Evolutionary conservation across 2,113 vertebrate genomes (phyloP), one percentile per base, ranked within the genome.

Genomic region (Neomonachus schauinslandi): DNA sequence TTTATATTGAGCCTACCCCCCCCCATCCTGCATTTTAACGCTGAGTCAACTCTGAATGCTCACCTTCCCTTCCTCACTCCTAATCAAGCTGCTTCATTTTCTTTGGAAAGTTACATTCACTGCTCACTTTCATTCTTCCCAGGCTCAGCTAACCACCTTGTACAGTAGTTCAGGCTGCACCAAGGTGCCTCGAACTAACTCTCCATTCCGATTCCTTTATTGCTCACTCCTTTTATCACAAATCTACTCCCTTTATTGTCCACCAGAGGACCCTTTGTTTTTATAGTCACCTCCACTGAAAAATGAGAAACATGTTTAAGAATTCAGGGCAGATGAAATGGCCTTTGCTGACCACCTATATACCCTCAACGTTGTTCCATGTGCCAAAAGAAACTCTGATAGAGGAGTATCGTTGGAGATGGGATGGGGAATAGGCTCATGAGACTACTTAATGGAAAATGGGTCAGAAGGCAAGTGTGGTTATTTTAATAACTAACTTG

Each of bases 371-470:
- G 3, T 39, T 83, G 87, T 59, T n/a, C 67, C 51, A 14, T 28
- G 31, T 42, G 55, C 39, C 93, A 67, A 80, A 89, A 93, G 46
- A 72, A 86, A 89, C 31, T 87, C 74, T 87, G 46, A 83, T 83
- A 76, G 21, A 91, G 26, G 5, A 39, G 4, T 76, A 11, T 74
- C 3, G 2, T 84, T 87, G 51, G 31, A 10, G 16, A 61, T 79
- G 19, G 46, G 57, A 69, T 82, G 21, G 15, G 18, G 12, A 59
- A 31, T 2, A 65, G 21, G 15, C 7, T 91, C 9, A 53, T 85
- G 31, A 84, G 31, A 61, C 79, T 21, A 49, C 57, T 65, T 39
- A 87, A 91, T 65, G 46, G 42, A 90, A 82, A 69, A 79, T n/a
- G 19, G 33, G 21, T 65, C 39, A 80, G 69, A 77, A 93, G 22